Evolutionary conservation across 2,113 vertebrate genomes (phyloP).

Genomic region (Phalacrocorax brasilianus): DNA sequence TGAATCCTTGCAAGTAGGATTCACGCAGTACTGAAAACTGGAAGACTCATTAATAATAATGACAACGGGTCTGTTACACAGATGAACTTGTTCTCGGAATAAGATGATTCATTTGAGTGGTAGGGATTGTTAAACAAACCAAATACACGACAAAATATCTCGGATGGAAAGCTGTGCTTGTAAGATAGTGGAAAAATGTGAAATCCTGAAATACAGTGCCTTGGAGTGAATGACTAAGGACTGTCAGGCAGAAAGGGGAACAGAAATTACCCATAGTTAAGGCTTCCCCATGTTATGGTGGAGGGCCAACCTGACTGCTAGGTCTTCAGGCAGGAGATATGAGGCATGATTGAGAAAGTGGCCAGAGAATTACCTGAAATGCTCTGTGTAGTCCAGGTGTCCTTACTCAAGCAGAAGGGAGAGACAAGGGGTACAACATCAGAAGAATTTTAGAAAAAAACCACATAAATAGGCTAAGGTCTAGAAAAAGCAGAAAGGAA

Average conservation of each 20-base stretch:
- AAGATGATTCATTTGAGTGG: neutral
- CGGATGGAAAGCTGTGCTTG: neutral
- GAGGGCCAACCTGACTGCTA: neutral
- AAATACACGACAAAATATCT: neutral
- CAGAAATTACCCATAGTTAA: neutral
- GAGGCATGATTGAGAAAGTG: neutral
- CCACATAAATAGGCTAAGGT: neutral
- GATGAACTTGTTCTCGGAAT: neutral
- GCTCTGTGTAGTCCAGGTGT: neutral
- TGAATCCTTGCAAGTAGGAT: neutral
- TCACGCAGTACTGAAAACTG: neutral
- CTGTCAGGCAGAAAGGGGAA: neutral
- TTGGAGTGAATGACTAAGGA: neutral
- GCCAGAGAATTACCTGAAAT: neutral
- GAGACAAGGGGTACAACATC: neutral
- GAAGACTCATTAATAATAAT: neutral
- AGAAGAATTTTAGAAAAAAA: neutral
- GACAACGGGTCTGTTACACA: neutral
- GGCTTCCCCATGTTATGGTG: rapidly evolving
- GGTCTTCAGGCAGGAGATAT: neutral
- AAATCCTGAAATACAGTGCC: neutral
- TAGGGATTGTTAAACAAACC: neutral
- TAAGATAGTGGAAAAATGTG: neutral
- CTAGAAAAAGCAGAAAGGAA: neutral
- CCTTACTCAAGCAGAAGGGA: neutral